Base-by-base conservation (phyloP, 1,140 invertebrate species). In the Drosophila kurseongensis region DNA sequence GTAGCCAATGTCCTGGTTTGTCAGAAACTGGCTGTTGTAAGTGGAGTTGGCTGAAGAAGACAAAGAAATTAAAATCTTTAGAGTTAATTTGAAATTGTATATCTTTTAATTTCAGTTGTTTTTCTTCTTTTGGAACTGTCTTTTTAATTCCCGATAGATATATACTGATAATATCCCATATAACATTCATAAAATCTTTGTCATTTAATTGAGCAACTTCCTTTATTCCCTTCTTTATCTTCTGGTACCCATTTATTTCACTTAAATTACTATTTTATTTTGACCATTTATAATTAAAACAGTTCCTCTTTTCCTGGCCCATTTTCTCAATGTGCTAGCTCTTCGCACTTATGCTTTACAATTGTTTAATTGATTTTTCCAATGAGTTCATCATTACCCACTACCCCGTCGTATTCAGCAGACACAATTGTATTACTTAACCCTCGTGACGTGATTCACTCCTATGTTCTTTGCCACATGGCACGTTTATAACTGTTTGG, bases 21-120 rank as follows among this genome's bases (percentile, higher is more conserved):
- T 94, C 42, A 97, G 92, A 62, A 97, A 93, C 74, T 96, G 95
- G n/a, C 94, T 94, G 86, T 96, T 96, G 92, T 95, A 96, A 1
- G 96, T 96, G 18, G 95, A 94, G 92, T 97, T 97, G 13, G 97
- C 96, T 89, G 47, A 3, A 8, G 40, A 14, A 9, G 0, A 48
- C 35, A 45, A 12, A 16, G 8, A 38, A 44, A 44, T n/a, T 48
- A 38, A 12, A 32, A 8, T 14, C 0, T 32, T 12, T 5, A 23
- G 23, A 23, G 23, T 23, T 23, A 18, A 1, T 18, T 18, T 18
- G 18, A 18, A 18, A 18, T 18, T 18, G 18, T 18, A 18, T 18
- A 18, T 23, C 23, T 23, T 23, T 23, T 23, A 23, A 23, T 23
- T 23, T 23, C 3, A 23, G 23, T 4, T 23, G 2, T 23, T 4